phyloP scores from a whole-genome alignment of 1,140 invertebrate genomes.

The Bombus confusus region DNA sequence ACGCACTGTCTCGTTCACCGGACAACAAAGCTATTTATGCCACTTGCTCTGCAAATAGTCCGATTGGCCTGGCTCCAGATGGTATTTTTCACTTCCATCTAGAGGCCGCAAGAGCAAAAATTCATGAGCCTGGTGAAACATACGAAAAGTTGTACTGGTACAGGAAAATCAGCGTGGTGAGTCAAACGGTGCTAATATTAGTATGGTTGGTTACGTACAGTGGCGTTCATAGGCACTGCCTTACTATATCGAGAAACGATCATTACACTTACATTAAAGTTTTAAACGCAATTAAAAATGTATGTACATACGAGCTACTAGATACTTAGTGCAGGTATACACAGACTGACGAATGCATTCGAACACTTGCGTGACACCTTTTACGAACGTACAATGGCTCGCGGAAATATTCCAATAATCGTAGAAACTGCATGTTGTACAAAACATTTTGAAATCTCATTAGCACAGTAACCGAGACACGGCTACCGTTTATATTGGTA shows the following conservation, averaged over 20 bases:
- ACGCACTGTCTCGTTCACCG: constrained; percentile 27
- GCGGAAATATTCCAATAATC: no score
- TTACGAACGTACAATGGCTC: no score
- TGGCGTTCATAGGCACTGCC: no score
- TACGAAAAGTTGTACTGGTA: not conserved
- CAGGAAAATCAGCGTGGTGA: constrained; percentile 9
- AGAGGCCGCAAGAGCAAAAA: constrained; percentile 26
- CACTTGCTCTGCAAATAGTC: constrained; percentile 63
- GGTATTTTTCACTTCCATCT: constrained; percentile 62
- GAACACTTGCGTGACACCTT: no score
- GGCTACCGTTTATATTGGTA: no score
- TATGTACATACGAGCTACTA: no score
- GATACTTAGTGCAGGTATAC: no score
- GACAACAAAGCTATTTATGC: constrained; percentile 65
- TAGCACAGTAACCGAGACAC: no score
- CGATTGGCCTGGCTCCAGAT: constrained; percentile 62
- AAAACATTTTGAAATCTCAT: no score
- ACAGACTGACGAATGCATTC: no score
- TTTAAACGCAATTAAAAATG: no score
- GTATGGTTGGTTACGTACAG: not conserved
- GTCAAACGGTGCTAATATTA: constrained; percentile 11
- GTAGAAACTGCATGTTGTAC: no score
- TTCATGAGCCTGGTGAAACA: constrained; percentile 3
- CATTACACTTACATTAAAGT: not conserved
- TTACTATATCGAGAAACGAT: not conserved